phyloP scores from a whole-genome alignment of 2,888 invertebrate species.

The Callimorpha dominula region DNA sequence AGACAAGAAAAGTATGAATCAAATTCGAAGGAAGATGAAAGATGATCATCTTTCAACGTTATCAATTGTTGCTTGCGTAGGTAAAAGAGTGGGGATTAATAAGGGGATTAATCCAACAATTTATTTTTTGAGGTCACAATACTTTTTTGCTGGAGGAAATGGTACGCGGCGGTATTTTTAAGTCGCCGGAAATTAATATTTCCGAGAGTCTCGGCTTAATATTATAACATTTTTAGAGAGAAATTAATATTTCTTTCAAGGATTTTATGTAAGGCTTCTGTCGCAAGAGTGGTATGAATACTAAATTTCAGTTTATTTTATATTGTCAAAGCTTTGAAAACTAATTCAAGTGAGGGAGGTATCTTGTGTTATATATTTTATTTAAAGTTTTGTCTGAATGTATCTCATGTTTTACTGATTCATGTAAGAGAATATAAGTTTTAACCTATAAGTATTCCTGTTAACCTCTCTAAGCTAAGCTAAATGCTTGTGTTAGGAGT shows the following conservation, averaged over 20 bases:
- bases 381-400: neutral
- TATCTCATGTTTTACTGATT: neutral
- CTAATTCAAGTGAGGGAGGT: neutral
- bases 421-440: no score
- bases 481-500: no score
- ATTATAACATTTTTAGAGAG: constrained; percentile 35
- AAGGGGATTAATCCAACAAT: constrained; percentile 52
- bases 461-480: no score
- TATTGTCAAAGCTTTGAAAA: neutral
- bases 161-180: constrained; percentile 53
- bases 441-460: no score
- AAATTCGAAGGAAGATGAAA: constrained; percentile 20
- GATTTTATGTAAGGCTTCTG: constrained; percentile 32
- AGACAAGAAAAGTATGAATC: constrained; percentile 1
- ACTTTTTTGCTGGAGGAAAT: constrained; percentile 56
- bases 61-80: constrained; percentile 42
- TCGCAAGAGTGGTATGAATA: constrained; percentile 35
- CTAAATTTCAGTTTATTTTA: constrained; percentile 17
- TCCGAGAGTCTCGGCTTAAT: constrained; percentile 49
- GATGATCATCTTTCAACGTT: constrained; percentile 45
- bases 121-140: constrained; percentile 48
- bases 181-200: constrained; percentile 65
- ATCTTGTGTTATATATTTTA: neutral
- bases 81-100: constrained; percentile 51
- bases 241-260: constrained; percentile 39